These are phyloP conservation scores for Patella pellucida DNA, from an alignment of 2,888 invertebrate genomes.

Conservation along the genomic window DNA sequence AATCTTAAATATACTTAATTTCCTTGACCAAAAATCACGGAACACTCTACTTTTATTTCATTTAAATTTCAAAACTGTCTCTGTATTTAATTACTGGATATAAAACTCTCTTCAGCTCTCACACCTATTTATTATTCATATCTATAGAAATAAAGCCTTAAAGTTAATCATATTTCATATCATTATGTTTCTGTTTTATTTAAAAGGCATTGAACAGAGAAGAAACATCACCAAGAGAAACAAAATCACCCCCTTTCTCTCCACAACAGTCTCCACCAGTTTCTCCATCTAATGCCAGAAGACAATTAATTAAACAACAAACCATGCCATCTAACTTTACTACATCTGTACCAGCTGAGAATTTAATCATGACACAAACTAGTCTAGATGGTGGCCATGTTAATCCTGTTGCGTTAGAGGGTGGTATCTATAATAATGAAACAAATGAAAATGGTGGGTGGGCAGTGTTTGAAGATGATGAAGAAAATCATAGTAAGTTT, in stretches of 20 bases:
- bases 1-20: too few relatives aligned
- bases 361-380: conserved; percentile 9
- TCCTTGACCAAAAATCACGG: too few relatives aligned
- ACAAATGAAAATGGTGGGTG: conserved; percentile 53
- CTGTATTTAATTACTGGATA: too few relatives aligned
- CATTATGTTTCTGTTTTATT: conserved; percentile 11
- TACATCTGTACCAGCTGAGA: conserved; percentile 18
- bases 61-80: too few relatives aligned
- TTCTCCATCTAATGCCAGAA: conserved; percentile 37
- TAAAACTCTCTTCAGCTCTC: too few relatives aligned
- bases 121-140: too few relatives aligned
- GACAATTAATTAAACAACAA: conserved; percentile 40
- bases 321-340: conserved; percentile 36
- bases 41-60: too few relatives aligned
- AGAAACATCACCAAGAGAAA: conserved; percentile 45
- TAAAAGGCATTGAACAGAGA: conserved; percentile 45
- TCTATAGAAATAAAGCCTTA: too few relatives aligned
- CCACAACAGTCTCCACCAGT: conserved; percentile 49
- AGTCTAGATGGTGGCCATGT: conserved; percentile 35
- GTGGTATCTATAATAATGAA: conserved; percentile 30
- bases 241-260: conserved; percentile 53
- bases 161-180: neutral
- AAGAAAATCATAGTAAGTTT: conserved; percentile 56
- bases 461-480: conserved; percentile 66
- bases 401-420: conserved; percentile 37